Evolutionary conservation across 2,797 vertebrate genomes (phyloP), one percentile per base, ranked within the genome.

Genomic region (Paramormyrops hopkinsi): DNA sequence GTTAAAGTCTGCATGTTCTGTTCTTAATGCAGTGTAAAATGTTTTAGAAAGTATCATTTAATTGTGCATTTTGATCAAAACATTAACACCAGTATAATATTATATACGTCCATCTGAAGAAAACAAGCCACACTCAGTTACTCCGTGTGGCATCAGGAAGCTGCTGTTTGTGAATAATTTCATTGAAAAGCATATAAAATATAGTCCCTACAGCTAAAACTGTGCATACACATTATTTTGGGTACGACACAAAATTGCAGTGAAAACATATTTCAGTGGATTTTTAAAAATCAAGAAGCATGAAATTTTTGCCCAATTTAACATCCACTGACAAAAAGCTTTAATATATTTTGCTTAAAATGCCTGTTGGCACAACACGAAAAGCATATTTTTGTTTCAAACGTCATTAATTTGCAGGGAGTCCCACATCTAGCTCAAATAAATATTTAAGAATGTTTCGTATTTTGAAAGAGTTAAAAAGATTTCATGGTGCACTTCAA

Each of bases 131-230:
- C 76, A 46, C 29, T 5, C 65, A 73, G 29, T 73, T 73, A 73
- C 29, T 73, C 65, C 22, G 25, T 17, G 65, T 17, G 65, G 29
- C 29, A 17, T 73, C 4, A 33, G 4, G 12, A 65, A 73, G 65
- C 12, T 73, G 76, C 41, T 46, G 41, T 41, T 46, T 3, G 76
- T 79, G 37, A 44, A 46, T 46, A 46, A 79, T n/a, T 46, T 14
- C 51, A 93, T 92, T 94, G 93, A 93, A 91, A 93, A 93, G 93
- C 94, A 93, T 91, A 33, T 89, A 84, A 90, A 92, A 90, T 88
- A 88, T 89, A 86, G 76, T 79, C 76, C 83, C 51, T 54, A 62
- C 51, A 48, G 51, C n/a, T 56, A 48, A 88, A 11, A 76, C 44
- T 73, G 53, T 19, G 37, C 86, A 76, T 82, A 88, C 29, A 88